A percentile compares a stretch with the other conserved stretches of the same genome.
Conservation (phyloP, 2,888 invertebrate species). For the Tenthredo scrophulariae region DNA sequence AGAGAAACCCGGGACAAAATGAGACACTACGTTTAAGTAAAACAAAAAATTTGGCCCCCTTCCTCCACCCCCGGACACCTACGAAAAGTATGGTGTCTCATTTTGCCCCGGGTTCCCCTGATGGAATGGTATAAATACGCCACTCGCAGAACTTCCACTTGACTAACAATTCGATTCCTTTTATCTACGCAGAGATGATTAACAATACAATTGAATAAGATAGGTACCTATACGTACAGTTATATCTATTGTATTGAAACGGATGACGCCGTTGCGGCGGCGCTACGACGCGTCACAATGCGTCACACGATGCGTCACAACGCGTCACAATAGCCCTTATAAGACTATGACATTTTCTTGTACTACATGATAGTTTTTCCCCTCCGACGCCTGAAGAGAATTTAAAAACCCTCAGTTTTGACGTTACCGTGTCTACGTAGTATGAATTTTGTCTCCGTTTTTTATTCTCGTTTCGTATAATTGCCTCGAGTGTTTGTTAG, state of each 20-base stretch:
- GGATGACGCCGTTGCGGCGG: conserved; percentile 30
- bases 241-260: conserved; percentile 20
- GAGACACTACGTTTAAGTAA: no score
- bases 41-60: no score
- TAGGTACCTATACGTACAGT: background rate
- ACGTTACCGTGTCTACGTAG: background rate
- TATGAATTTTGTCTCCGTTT: background rate
- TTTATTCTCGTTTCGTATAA: background rate
- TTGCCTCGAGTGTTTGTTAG: background rate
- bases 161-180: conserved; percentile 30
- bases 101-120: no score
- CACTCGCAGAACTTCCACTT: conserved; percentile 8
- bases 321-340: conserved; percentile 34
- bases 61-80: no score
- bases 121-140: conserved; percentile 11
- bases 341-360: conserved; percentile 31
- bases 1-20: background rate
- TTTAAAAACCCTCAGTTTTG: background rate
- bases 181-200: conserved; percentile 1
- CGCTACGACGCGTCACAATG: conserved; percentile 44
- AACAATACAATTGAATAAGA: conserved; percentile 31
- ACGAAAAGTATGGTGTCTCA: no score
- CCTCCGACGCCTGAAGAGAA: background rate
- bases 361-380: background rate
- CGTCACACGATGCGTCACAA: conserved; percentile 28